Percentiles rank a stretch among this genome's conserved stretches.
These are phyloP conservation scores for Micrasema longulum DNA, from an alignment of 1,140 invertebrate genomes.

Conservation along the genomic window DNA sequence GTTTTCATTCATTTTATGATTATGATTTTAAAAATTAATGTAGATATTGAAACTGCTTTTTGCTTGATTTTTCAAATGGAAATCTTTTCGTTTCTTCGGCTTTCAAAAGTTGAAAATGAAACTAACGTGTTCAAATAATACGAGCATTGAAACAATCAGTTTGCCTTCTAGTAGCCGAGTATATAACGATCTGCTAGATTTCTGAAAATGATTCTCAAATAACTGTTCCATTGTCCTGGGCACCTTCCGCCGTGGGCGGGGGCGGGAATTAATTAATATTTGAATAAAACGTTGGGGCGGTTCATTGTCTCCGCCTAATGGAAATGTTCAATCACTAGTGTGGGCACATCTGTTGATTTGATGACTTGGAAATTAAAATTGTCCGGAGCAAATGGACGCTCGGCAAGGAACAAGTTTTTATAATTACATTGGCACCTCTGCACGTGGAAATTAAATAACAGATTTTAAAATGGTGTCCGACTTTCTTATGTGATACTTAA, in stretches of 20 bases:
- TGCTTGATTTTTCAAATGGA: too few relatives aligned
- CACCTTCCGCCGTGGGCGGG: conserved; percentile 23
- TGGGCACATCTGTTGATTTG: conserved; percentile 48
- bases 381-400: not conserved
- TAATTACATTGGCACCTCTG: too few relatives aligned
- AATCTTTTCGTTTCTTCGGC: too few relatives aligned
- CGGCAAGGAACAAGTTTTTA: not conserved
- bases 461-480: too few relatives aligned
- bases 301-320: conserved; percentile 45
- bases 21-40: too few relatives aligned
- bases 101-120: too few relatives aligned
- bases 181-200: conserved; percentile 23
- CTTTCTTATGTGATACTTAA: too few relatives aligned
- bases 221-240: conserved; percentile 42
- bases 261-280: conserved; percentile 45
- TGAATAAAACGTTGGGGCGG: conserved; percentile 35
- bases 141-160: too few relatives aligned
- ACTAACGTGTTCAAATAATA: too few relatives aligned
- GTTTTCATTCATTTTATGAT: too few relatives aligned
- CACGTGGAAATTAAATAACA: too few relatives aligned
- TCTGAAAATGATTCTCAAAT: conserved; percentile 41
- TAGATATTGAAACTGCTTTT: too few relatives aligned
- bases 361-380: conserved; percentile 32
- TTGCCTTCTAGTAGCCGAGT: not conserved
- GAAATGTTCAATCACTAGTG: conserved; percentile 46